Evolutionary conservation across 1,140 invertebrate genomes (phyloP), one percentile per base, ranked within the genome.

Genomic region (Aricia agestis): DNA sequence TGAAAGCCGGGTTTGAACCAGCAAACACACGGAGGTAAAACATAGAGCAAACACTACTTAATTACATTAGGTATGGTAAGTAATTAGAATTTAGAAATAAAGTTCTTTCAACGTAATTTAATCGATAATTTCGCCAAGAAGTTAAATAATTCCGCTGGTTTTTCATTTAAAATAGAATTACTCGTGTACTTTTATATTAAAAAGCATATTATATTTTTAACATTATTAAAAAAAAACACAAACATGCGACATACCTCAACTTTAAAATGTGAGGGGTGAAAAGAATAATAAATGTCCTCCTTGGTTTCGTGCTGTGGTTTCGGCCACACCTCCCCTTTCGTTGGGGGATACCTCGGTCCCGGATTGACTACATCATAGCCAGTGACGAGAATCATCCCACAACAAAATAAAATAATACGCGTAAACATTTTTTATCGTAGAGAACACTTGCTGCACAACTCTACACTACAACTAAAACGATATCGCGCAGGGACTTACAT

Each of bases 281-380:
- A 79, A 67, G 78, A 76, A 70, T 83, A 91, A 77, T 79, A 92
- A 6, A 74, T 79, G 6, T 79, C 58, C 17, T 79, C 59, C 52
- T 84, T 88, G 13, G 65, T 74, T 81, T 92, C 85, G 19, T 81
- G 66, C 75, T 92, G 87, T 0, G 93, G 93, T 82, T 92, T 92
- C 0, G 93, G 93, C 93, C 93, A 94, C n/a, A 93, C 83, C 74
- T 88, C 87, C 11, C 93, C 93, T 76, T 91, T 89, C 0, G 93
- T 93, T 0, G 93, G 81, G 7, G 85, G 83, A 72, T 80, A 90
- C 61, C 76, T 76, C 0, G 87, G 83, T 2, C 89, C 90, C 6
- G 88, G 86, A 25, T 85, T 75, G 57, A 87, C 83, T 7, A 89
- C 72, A 52, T 73, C 78, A 59, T 82, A 73, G 18, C 76, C 73